Evolutionary conservation across 2,113 vertebrate genomes (phyloP).

Genomic region (Nibea coibor): DNA sequence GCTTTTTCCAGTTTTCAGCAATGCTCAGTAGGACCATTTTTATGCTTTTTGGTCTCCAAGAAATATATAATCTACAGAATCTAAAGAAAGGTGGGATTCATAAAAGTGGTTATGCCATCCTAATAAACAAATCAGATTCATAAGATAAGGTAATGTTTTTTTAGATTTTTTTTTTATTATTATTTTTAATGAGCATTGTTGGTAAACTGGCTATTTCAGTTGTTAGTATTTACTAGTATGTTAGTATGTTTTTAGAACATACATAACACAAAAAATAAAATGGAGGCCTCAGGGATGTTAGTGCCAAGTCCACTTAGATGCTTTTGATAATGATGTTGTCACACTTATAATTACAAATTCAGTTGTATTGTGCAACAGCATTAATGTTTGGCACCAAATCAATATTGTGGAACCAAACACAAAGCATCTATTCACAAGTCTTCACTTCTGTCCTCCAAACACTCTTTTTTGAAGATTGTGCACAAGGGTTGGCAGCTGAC

Average conservation of each 20-base stretch:
- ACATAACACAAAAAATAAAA: background rate
- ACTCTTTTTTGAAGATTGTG: conserved; percentile 89
- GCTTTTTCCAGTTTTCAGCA: conserved; percentile 19
- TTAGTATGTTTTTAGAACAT: background rate
- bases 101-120: background rate
- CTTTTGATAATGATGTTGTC: conserved; percentile 11
- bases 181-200: conserved; percentile 10
- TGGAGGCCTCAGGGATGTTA: background rate
- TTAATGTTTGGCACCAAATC: conserved; percentile 10
- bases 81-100: background rate
- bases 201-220: background rate
- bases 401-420: conserved; percentile 25
- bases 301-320: conserved; percentile 11
- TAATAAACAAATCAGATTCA: background rate
- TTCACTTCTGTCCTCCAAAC: conserved; percentile 80
- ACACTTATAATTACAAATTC: conserved; percentile 3
- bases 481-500: conserved; percentile 88
- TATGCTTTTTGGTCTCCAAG: background rate
- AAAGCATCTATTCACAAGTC: conserved; percentile 59
- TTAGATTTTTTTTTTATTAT: background rate
- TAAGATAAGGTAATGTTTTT: background rate
- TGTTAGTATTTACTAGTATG: background rate
- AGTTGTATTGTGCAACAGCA: conserved; percentile 16
- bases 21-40: background rate
- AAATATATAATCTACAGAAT: background rate